These are phyloP conservation scores for Solenopsis invicta DNA, from an alignment of 1,140 invertebrate species.

Conservation along the genomic window DNA sequence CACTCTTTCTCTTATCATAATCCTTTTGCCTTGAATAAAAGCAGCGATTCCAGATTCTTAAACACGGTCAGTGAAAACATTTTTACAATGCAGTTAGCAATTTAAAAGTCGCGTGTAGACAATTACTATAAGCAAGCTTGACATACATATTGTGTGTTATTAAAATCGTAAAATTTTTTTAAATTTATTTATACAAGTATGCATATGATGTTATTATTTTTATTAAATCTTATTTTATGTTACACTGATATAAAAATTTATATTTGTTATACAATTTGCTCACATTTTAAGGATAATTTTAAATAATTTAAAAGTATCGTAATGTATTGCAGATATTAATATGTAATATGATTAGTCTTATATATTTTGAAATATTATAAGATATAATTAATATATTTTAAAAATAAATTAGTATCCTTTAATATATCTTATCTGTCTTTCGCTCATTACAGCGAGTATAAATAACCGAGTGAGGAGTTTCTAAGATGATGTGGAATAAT, in stretches of 20 bases:
- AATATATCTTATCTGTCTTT: too few relatives aligned
- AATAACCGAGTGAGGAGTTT: neutral
- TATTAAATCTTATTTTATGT: neutral
- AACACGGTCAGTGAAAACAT: conserved; percentile 73
- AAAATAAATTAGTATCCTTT: too few relatives aligned
- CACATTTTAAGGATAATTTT: neutral
- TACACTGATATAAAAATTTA: neutral
- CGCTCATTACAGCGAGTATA: neutral
- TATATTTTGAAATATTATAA: neutral
- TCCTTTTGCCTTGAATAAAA: conserved; percentile 16
- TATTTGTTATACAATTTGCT: neutral
- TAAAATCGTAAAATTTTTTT: neutral
- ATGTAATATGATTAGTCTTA: neutral
- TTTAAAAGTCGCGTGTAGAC: neutral
- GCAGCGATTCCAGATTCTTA: conserved; percentile 76
- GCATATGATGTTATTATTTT: neutral
- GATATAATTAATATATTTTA: neutral
- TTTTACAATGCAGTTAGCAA: conserved; percentile 57
- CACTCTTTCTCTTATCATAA: conserved; percentile 40
- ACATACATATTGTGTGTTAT: neutral
- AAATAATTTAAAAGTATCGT: neutral
- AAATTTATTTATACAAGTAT: neutral
- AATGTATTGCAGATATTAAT: neutral
- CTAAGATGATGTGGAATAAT: neutral
- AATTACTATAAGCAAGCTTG: neutral